A percentile compares a stretch with the other conserved stretches of the same genome.
phyloP scores from a whole-genome alignment of 2,113 vertebrate genomes.

The Oostethus manadensis region DNA sequence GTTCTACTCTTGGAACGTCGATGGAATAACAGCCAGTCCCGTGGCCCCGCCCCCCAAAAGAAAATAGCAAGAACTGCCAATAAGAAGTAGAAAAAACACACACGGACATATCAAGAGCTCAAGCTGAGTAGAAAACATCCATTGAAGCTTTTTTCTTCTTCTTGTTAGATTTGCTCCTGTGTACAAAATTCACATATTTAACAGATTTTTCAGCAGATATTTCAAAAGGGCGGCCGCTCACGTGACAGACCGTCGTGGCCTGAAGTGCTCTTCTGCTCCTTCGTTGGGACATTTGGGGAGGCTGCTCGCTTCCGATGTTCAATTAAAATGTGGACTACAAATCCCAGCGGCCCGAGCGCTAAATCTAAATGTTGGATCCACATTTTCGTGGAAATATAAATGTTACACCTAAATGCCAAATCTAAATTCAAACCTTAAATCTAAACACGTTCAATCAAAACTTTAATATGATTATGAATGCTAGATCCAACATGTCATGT shows the following conservation, averaged over 20 bases:
- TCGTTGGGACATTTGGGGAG: background rate
- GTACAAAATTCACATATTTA: constrained; percentile 78
- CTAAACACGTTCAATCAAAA: too few relatives aligned
- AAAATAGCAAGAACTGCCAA: constrained; percentile 10
- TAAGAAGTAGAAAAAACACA: constrained; percentile 46
- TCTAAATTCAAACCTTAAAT: too few relatives aligned
- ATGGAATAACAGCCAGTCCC: constrained; percentile 46
- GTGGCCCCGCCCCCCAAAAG: constrained; percentile 4
- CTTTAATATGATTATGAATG: too few relatives aligned
- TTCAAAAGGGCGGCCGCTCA: constrained; percentile 19
- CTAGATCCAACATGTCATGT: too few relatives aligned
- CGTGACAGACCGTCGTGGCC: constrained; percentile 11
- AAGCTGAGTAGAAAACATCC: constrained; percentile 72
- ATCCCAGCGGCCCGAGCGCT: too few relatives aligned
- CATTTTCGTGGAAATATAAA: too few relatives aligned
- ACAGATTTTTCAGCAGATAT: constrained; percentile 57
- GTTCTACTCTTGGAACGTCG: constrained; percentile 58
- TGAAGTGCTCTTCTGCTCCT: constrained; percentile 64
- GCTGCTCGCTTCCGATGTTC: too few relatives aligned
- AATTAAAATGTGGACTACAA: too few relatives aligned
- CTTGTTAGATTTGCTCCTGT: constrained; percentile 48
- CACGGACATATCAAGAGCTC: constrained; percentile 66
- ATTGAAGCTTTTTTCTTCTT: constrained; percentile 53
- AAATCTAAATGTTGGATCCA: too few relatives aligned
- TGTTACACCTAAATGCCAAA: too few relatives aligned